Percentiles rank a stretch among this genome's conserved stretches.
Conservation (phyloP, 2,113 vertebrate species). For the Columba livia region DNA sequence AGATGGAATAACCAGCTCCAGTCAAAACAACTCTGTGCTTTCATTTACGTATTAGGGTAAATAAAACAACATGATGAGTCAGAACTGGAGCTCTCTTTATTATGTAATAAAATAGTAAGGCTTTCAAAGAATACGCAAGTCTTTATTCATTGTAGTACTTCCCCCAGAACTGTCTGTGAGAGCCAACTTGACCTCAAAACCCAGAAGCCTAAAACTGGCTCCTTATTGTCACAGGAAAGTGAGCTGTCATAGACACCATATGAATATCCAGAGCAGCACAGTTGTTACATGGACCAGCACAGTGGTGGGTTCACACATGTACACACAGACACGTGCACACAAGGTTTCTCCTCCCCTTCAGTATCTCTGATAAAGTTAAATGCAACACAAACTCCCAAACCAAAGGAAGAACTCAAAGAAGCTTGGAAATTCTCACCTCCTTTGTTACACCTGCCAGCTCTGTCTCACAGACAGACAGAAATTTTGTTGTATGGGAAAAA, state of each 20-base stretch:
- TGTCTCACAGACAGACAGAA: background rate
- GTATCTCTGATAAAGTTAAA: background rate
- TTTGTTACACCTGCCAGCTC: background rate
- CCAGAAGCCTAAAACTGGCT: background rate
- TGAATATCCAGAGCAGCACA: background rate
- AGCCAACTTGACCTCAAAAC: constrained; percentile 26
- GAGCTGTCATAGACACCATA: background rate
- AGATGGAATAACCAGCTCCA: background rate
- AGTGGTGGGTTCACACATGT: background rate
- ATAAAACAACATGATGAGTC: background rate
- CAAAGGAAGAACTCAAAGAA: background rate
- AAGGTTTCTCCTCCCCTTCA: background rate
- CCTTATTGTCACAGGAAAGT: background rate
- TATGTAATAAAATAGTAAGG: background rate
- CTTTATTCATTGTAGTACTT: background rate
- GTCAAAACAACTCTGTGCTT: constrained; percentile 54
- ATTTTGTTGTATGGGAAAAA: background rate
- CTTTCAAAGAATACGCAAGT: background rate
- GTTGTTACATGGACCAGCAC: background rate
- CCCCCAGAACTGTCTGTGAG: background rate
- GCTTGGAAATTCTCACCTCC: background rate
- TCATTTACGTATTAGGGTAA: constrained; percentile 20
- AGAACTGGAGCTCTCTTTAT: background rate
- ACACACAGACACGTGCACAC: no score
- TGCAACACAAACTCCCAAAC: background rate